Evolutionary conservation across 1,140 invertebrate species (phyloP), one percentile per base, ranked within the genome.

Genomic region (Pinna nobilis): DNA sequence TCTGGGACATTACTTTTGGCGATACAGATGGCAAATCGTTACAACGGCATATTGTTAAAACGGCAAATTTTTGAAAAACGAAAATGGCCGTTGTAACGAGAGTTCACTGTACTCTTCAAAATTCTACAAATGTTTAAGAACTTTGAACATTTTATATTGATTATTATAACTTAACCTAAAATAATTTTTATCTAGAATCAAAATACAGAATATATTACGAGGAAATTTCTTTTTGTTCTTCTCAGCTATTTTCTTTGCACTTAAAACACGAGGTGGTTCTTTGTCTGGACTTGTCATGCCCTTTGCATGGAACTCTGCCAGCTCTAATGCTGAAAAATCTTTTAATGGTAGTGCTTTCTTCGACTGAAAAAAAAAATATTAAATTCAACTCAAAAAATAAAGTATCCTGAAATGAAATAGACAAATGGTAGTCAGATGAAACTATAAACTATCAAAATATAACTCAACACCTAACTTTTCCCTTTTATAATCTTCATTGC

Each of bases 1-100:
- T n/a, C n/a, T n/a, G n/a, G n/a, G 15, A 13, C 49, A 51, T 13
- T 51, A 59, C 13, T 76, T 83, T 82, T 82, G 83, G 83, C 57
- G 85, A 83, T 35, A 84, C 85, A 50, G 85, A 72, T n/a, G 86
- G 76, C 23, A 87, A 37, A 9, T 51, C 70, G 60, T 87, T 84
- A 32, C 85, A 84, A n/a, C 86, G 70, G 70, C 74, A 84, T 87
- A 72, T 50, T 84, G n/a, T n/a, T n/a, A n/a, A n/a, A n/a, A n/a
- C n/a, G n/a, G n/a, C n/a, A n/a, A n/a, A n/a, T n/a, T n/a, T n/a
- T n/a, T n/a, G n/a, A n/a, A n/a, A n/a, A n/a, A n/a, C n/a, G n/a
- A n/a, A n/a, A n/a, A n/a, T n/a, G n/a, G n/a, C n/a, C n/a, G n/a
- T n/a, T n/a, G n/a, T n/a, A n/a, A n/a, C n/a, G n/a, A n/a, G n/a